These are phyloP conservation scores for pig (Sus scrofa) DNA, from an alignment of 2,113 vertebrate species.

Conservation along the genomic window T2T-Sscrofa CM000815.6:125163001-125163500, in stretches of 20 bases:
- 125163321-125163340: constrained; percentile 39
- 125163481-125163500: constrained; percentile 68
- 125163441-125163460: constrained; percentile 67
- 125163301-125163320: constrained; percentile 55
- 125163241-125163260: neutral
- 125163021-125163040: neutral
- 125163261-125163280: neutral
- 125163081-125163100: neutral
- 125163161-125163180: neutral
- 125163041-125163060: neutral
- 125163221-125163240: neutral
- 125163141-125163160: neutral
- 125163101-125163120: neutral
- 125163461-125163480: constrained; percentile 79
- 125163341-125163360: constrained; percentile 55
- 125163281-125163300: neutral
- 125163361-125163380: constrained; percentile 36
- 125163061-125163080: neutral
- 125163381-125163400: constrained; percentile 32
- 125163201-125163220: neutral
- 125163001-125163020: neutral
- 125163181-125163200: constrained; percentile 1
- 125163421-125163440: constrained; percentile 37
- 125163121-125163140: neutral
- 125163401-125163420: constrained; percentile 49